These are phyloP conservation scores for Eurytoma californica DNA, from an alignment of 2,888 invertebrate species.

Conservation along the genomic window DNA sequence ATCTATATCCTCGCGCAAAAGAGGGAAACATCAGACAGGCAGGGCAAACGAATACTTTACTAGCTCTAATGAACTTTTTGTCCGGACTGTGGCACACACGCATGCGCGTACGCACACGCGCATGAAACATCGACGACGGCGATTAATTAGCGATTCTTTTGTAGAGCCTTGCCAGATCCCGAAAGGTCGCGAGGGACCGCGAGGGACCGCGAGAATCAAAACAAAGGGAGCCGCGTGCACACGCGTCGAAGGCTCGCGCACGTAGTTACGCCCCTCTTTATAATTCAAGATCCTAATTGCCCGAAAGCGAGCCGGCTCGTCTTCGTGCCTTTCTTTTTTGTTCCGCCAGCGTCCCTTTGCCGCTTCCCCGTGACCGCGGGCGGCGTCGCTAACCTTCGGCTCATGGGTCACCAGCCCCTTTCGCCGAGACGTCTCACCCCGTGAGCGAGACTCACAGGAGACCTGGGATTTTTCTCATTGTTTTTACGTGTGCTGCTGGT, in stretches of 20 bases:
- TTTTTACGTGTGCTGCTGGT: background rate
- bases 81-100: background rate
- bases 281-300: constrained; percentile 67
- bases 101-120: background rate
- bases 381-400: constrained; percentile 35
- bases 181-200: constrained; percentile 32
- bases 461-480: constrained; percentile 20
- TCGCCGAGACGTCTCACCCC: constrained; percentile 25
- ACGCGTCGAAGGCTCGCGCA: background rate
- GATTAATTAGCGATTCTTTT: constrained; percentile 53
- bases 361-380: constrained; percentile 13
- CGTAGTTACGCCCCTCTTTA: constrained; percentile 60
- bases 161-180: constrained; percentile 12
- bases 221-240: constrained; percentile 16
- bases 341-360: background rate
- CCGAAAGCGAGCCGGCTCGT: constrained; percentile 58
- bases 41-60: constrained; percentile 10
- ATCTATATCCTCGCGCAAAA: background rate
- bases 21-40: background rate
- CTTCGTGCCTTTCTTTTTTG: constrained; percentile 20
- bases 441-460: background rate
- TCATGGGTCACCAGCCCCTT: background rate
- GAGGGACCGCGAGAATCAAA: constrained; percentile 17
- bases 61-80: constrained; percentile 32
- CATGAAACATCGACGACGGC: background rate